Evolutionary conservation across 2,113 vertebrate genomes (phyloP).

Genomic region (Muscicapa adusta): DNA sequence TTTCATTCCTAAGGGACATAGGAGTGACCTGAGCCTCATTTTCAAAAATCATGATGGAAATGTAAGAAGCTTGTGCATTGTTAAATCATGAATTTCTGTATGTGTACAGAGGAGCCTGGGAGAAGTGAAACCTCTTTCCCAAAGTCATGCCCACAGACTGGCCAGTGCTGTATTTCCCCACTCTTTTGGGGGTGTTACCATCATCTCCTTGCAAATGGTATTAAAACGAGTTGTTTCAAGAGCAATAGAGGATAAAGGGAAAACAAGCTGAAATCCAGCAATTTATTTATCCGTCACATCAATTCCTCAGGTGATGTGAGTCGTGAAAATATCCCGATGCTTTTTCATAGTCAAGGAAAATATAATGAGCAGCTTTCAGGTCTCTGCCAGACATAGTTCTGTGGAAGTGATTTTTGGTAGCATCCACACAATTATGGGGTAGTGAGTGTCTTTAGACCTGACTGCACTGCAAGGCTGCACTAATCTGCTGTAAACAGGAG

Average conservation of each 20-base stretch:
- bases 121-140: not conserved
- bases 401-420: not conserved
- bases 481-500: not conserved
- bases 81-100: not conserved
- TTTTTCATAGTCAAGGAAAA: not conserved
- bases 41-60: not conserved
- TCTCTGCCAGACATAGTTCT: fast-evolving
- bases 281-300: not conserved
- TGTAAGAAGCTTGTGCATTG: not conserved
- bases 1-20: not conserved
- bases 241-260: not conserved
- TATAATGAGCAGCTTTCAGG: not conserved
- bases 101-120: not conserved
- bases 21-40: not conserved
- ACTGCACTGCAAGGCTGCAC: not conserved
- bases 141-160: not conserved
- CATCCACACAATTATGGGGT: not conserved
- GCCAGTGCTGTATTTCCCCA: not conserved
- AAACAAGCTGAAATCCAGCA: not conserved
- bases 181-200: no score
- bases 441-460: not conserved
- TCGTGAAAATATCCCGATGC: not conserved
- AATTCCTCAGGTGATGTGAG: not conserved
- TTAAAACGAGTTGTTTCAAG: not conserved
- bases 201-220: not conserved